Conservation (phyloP, 2,888 invertebrate species). For the Tuberolachnus salignus region DNA sequence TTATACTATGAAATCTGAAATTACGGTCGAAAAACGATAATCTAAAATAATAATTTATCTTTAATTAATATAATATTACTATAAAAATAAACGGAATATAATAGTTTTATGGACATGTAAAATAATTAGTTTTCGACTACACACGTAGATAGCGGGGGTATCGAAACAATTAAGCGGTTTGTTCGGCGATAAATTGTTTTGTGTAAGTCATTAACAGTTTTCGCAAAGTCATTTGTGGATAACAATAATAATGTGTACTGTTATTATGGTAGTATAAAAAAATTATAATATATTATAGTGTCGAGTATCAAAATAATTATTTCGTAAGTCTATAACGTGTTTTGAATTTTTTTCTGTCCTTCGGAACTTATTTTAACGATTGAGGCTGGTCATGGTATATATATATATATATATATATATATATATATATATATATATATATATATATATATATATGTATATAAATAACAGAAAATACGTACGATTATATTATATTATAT, state of each 20-base stretch:
- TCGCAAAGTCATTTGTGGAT: conserved; percentile 8
- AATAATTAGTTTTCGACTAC: background rate
- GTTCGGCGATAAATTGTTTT: background rate
- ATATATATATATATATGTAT: background rate
- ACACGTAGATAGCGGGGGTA: too few species aligned
- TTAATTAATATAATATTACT: background rate
- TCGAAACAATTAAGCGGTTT: background rate
- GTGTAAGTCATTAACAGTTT: background rate
- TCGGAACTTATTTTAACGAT: conserved; percentile 16
- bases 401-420: background rate
- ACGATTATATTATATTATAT: too few species aligned
- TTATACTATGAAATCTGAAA: background rate
- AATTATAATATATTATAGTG: too few species aligned
- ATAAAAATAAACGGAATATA: too few species aligned
- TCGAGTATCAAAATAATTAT: background rate
- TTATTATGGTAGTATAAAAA: too few species aligned
- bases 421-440: background rate
- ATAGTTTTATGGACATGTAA: background rate
- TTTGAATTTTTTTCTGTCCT: conserved; percentile 14
- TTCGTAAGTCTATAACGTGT: background rate
- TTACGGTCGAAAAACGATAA: background rate
- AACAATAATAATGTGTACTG: background rate
- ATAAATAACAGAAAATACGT: background rate
- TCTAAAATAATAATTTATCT: background rate
- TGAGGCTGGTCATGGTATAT: background rate